Conservation (phyloP, 2,888 invertebrate species). For the Ariolimax columbianus region DNA sequence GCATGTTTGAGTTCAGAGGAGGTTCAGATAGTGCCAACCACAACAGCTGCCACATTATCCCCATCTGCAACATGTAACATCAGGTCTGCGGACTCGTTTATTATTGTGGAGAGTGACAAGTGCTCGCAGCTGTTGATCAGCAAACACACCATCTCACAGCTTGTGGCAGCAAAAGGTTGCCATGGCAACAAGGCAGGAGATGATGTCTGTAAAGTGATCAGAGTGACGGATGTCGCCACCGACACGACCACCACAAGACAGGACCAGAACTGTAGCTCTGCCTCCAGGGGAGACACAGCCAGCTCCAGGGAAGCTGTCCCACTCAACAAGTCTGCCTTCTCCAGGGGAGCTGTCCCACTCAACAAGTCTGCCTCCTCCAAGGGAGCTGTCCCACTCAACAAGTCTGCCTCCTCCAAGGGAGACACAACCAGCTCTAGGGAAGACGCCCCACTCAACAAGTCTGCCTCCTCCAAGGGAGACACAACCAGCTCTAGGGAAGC, state of each 20-base stretch:
- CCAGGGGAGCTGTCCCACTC: no score
- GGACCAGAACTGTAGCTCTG: no score
- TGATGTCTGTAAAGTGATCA: background rate
- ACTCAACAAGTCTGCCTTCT: background rate
- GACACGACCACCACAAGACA: background rate
- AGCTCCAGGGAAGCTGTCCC: no score
- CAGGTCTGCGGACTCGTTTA: background rate
- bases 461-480: no score
- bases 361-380: background rate
- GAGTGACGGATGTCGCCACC: background rate
- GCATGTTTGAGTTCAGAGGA: background rate
- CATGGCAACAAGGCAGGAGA: background rate
- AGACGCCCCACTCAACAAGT: no score
- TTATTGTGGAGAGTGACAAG: background rate
- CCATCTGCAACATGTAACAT: background rate
- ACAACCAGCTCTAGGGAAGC: no score
- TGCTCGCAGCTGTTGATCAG: background rate
- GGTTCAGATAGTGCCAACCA: background rate
- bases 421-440: no score
- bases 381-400: background rate
- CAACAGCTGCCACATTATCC: background rate
- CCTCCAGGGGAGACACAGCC: no score
- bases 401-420: no score
- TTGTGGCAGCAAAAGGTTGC: background rate
- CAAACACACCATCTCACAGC: slow-evolving; percentile 13